phyloP scores from a whole-genome alignment of 2,113 vertebrate species.

The Capricornis sumatraensis region DNA sequence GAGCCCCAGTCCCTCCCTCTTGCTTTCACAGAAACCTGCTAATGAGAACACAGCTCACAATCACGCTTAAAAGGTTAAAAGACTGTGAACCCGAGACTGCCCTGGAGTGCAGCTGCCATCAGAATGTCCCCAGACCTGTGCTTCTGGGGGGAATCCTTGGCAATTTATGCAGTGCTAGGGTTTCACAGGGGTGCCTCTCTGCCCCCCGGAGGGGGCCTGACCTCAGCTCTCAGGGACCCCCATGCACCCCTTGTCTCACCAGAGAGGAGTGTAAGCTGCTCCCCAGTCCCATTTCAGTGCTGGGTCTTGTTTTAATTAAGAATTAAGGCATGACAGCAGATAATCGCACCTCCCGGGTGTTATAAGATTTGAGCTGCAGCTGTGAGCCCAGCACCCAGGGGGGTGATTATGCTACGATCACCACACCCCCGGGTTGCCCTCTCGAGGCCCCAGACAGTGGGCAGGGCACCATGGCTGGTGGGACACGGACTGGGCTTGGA shows the following conservation, averaged over 20 bases:
- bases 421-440: neutral
- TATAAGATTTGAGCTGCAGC: slow-evolving; percentile 67
- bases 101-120: neutral
- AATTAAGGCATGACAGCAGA: slow-evolving; percentile 75
- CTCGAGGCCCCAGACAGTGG: neutral
- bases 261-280: slow-evolving; percentile 67
- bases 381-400: slow-evolving; percentile 54
- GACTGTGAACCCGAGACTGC: neutral
- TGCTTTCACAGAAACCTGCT: slow-evolving; percentile 21
- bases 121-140: neutral
- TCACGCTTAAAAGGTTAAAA: slow-evolving; percentile 34
- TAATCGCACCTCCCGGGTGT: slow-evolving; percentile 74
- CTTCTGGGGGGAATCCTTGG: neutral
- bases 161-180: neutral
- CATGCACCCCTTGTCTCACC: slow-evolving; percentile 17
- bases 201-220: neutral
- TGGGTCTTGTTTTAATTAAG: slow-evolving; percentile 80
- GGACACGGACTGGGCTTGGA: fast-evolving
- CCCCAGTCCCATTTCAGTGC: slow-evolving; percentile 60
- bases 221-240: slow-evolving; percentile 42
- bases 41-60: slow-evolving; percentile 33
- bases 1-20: slow-evolving; percentile 15
- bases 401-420: slow-evolving; percentile 67
- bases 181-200: neutral
- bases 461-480: neutral